phyloP scores from a whole-genome alignment of 2,113 vertebrate species.

The Galemys pyrenaicus region DNA sequence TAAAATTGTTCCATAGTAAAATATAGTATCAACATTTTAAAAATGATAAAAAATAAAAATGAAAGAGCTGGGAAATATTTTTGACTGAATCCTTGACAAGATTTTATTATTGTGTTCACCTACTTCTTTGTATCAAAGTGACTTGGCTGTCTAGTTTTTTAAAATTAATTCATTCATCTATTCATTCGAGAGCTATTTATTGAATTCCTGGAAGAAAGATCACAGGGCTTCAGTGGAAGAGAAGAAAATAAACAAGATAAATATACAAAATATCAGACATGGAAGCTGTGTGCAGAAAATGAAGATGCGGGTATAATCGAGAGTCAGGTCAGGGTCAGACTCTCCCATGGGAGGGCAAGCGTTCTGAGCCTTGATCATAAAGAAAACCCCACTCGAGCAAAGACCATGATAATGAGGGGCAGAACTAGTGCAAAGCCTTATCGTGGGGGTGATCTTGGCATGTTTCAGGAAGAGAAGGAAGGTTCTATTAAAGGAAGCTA shows the following conservation, averaged over 20 bases:
- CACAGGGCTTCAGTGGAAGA: not conserved
- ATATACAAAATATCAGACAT: not conserved
- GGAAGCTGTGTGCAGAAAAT: not conserved
- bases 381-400: not conserved
- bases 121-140: conserved; percentile 27
- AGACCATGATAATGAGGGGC: not conserved
- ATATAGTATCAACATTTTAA: not conserved
- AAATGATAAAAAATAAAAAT: conserved; percentile 1
- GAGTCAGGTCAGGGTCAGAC: not conserved
- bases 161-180: not conserved
- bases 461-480: not conserved
- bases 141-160: not conserved
- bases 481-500: not conserved
- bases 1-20: not conserved
- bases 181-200: not conserved
- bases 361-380: not conserved
- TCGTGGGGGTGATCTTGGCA: too few relatives aligned
- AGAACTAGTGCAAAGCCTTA: not conserved
- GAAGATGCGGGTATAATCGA: not conserved
- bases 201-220: not conserved
- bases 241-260: not conserved
- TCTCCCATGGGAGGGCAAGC: not conserved
- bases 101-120: not conserved
- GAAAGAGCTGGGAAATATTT: not conserved
- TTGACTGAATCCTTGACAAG: not conserved